Base-by-base conservation (phyloP, 2,113 vertebrate genomes). In the Paedocypris sp. region DNA sequence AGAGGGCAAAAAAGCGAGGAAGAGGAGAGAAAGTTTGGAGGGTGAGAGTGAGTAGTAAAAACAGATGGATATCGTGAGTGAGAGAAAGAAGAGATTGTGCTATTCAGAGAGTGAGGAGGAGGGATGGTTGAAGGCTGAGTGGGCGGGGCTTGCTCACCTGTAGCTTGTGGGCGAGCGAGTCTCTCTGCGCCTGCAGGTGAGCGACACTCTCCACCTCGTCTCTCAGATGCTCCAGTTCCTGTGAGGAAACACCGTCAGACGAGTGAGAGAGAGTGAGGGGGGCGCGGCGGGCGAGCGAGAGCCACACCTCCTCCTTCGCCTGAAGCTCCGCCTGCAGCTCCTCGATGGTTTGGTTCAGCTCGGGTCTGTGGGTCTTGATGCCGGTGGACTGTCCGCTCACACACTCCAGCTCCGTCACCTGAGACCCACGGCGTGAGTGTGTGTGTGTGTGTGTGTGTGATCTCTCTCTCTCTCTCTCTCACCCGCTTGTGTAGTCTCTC, bases 401-500 rank as follows among this genome's bases (percentile, higher is more conserved):
- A 73, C 95, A 97, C 78, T 98, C 94, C 62, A 98, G 83, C 70
- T 98, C 95, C 3, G 94, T 96, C 77, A 98, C 95, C 95, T 98
- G 78, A 66, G 69, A 49, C 11, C 69, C 76, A 73, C 12, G 1
- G 1, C 41, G 11, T 39, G 11, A 52, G 48, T 4, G 29, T 10
- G n/a, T n/a, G n/a, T n/a, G n/a, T n/a, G n/a, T n/a, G n/a, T n/a
- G n/a, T n/a, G n/a, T n/a, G n/a, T n/a, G n/a, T n/a, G n/a, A n/a
- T n/a, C n/a, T n/a, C 9, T 10, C 18, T 20, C 28, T 32, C 1
- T 2, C 3, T 9, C 36, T 12, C 6, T 12, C 60, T 63, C 72
- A 97, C 94, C 78, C 92, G 80, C 75, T 89, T 97, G 77, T 98
- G 94, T 12, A 98, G 88, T 68, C 94, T 78, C 68, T 98, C 94